These are phyloP conservation scores for Pachydiplax longipennis DNA, from an alignment of 2,888 invertebrate species.

Conservation along the genomic window DNA sequence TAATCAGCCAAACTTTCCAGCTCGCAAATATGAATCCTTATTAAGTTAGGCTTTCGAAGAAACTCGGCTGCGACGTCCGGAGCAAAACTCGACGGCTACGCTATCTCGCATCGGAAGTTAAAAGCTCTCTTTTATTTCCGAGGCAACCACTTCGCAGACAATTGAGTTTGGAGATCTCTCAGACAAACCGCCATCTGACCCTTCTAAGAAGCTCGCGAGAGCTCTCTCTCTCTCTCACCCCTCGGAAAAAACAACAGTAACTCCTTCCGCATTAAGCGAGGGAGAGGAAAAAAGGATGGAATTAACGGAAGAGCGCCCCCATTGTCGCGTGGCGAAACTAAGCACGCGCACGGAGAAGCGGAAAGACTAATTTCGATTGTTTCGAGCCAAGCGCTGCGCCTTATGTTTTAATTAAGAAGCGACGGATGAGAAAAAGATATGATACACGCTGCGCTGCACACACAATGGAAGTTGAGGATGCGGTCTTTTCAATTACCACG, in stretches of 20 bases:
- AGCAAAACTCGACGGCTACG: not conserved
- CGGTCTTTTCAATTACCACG: not conserved
- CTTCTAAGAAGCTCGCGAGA: not conserved
- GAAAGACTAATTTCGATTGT: not conserved
- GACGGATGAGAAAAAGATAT: not conserved
- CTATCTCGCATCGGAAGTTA: not conserved
- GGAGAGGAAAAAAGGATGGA: not conserved
- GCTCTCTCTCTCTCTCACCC: not conserved
- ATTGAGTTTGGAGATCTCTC: constrained; percentile 15
- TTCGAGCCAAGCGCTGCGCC: not conserved
- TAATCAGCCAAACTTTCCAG: no score
- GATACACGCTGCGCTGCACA: not conserved
- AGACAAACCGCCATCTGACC: not conserved
- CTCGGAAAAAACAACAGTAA: constrained; percentile 14
- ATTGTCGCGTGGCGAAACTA: not conserved
- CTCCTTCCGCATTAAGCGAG: not conserved
- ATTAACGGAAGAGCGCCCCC: not conserved
- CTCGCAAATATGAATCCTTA: no score
- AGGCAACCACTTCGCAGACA: constrained; percentile 6
- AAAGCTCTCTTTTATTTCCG: not conserved
- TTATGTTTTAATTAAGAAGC: not conserved
- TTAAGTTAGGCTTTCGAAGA: no score
- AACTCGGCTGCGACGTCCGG: not conserved
- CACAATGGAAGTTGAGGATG: not conserved
- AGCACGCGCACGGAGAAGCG: not conserved